phyloP scores from a whole-genome alignment of 2,113 vertebrate genomes.

The Scomber colias region DNA sequence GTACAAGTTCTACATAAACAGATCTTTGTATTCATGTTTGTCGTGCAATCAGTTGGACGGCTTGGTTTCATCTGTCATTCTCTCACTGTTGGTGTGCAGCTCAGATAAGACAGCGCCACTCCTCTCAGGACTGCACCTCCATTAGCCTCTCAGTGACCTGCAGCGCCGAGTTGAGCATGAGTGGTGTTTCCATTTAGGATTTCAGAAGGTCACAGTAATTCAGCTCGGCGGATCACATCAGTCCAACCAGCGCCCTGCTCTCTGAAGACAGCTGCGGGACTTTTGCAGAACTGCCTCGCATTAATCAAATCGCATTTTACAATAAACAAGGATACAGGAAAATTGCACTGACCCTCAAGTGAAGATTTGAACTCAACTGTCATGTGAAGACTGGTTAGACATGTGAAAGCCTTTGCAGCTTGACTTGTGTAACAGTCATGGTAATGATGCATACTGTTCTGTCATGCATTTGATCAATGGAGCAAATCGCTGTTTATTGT shows the following conservation, averaged over 20 bases:
- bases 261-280: neutral
- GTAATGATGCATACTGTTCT: too few relatives aligned
- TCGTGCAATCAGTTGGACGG: neutral
- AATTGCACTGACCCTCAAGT: neutral
- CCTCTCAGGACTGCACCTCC: constrained; percentile 23
- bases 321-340: neutral
- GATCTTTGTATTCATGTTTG: constrained; percentile 8
- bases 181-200: constrained; percentile 27
- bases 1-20: neutral
- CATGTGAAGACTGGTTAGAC: neutral
- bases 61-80: constrained; percentile 25
- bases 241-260: neutral
- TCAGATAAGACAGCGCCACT: constrained; percentile 20
- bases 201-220: constrained; percentile 40
- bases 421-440: neutral
- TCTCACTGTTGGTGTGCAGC: constrained; percentile 19
- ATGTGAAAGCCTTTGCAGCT: neutral
- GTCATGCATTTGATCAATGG: too few relatives aligned
- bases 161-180: neutral
- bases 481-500: too few relatives aligned
- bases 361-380: constrained; percentile 6
- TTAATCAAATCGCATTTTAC: too few relatives aligned
- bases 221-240: constrained; percentile 1
- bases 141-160: constrained; percentile 43
- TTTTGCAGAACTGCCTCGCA: neutral